These are phyloP conservation scores for Manis javanica DNA, from an alignment of 2,797 vertebrate genomes.

Conservation along the genomic window DNA sequence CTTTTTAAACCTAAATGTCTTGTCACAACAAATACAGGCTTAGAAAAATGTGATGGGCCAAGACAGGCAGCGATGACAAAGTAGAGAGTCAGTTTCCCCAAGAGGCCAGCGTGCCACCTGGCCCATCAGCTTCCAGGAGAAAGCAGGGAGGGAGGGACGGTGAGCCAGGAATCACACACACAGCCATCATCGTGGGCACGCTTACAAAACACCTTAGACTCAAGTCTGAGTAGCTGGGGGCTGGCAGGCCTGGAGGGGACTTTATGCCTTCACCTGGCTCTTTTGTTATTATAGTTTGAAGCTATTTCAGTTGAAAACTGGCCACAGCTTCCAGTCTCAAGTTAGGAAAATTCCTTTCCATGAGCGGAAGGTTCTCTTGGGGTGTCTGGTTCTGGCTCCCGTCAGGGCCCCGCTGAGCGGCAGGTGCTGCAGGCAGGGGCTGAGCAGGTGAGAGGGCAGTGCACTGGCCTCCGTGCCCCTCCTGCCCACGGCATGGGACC, in stretches of 20 bases:
- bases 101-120: accelerated
- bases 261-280: background rate
- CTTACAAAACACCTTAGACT: background rate
- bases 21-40: background rate
- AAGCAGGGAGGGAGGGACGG: accelerated
- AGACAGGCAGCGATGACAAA: too few relatives aligned
- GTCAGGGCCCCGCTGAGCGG: too few relatives aligned
- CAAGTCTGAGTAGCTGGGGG: background rate
- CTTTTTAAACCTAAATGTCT: background rate
- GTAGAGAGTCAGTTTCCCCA: background rate
- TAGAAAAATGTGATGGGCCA: too few relatives aligned
- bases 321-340: too few relatives aligned
- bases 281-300: background rate
- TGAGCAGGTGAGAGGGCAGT: too few relatives aligned
- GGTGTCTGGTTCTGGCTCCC: background rate
- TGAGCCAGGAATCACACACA: background rate
- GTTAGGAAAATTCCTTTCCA: background rate
- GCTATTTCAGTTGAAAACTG: background rate
- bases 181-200: background rate
- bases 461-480: too few relatives aligned
- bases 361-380: background rate
- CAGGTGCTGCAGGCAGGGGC: too few relatives aligned
- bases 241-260: too few relatives aligned
- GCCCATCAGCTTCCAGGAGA: too few relatives aligned
- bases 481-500: too few relatives aligned